Evolutionary conservation across 1,140 invertebrate genomes (phyloP), one percentile per base, ranked within the genome.

Genomic region (Nymphalis io): DNA sequence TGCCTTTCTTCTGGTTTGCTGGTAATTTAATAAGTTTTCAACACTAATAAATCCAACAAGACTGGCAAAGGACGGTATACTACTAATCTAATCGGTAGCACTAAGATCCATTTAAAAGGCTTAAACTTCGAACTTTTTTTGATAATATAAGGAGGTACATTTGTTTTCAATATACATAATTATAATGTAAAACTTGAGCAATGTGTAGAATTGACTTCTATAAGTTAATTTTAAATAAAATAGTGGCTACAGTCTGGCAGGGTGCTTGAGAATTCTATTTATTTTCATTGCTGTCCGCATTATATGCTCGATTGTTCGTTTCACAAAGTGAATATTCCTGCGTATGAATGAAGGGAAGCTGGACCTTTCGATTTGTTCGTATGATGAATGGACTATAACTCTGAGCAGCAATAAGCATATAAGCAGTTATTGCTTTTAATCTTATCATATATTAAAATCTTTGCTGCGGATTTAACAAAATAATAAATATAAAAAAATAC

Each of bases 341-440:
- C 75, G 51, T 3, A 74, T 87, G 87, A 88, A 87, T 84, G 84
- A 87, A 82, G 79, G 87, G 80, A 82, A 79, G 80, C 68, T 60
- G 75, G 60, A 61, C 67, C 75, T 80, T 85, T 84, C 79, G 80
- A 87, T 84, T 87, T 87, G 83, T 27, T 23, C 51, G 23, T 82
- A 72, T 78, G 75, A 82, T 89, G 83, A 89, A 89, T 89, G 81
- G 87, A 84, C 83, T 78, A 87, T 89, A 85, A 89, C 81, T 78
- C 59, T 38, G 58, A 23, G 70, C 65, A 72, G 77, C 76, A 80
- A 81, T 82, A 81, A 74, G 57, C 66, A 68, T 60, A 75, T 68
- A 73, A 72, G 68, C 48, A 60, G 74, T 77, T 83, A 72, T 61
- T 61, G 58, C 39, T 57, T 53, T 75, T 73, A 64, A 69, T 61